Evolutionary conservation across 1,140 invertebrate genomes (phyloP).

Genomic region (Centruroides vittatus): DNA sequence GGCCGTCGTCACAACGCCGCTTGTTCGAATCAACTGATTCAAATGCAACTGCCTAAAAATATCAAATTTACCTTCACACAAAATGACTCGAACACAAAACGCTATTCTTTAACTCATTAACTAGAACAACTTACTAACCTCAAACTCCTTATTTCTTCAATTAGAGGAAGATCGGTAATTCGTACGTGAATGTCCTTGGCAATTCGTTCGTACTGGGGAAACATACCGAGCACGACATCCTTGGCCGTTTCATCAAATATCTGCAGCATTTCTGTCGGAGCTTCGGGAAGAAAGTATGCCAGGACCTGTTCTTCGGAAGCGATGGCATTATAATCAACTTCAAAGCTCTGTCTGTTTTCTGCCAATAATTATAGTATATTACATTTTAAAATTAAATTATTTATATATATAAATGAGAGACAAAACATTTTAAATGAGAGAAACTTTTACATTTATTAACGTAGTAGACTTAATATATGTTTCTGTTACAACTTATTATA

Average conservation of each 20-base stretch:
- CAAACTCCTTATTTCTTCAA: slow-evolving; percentile 90
- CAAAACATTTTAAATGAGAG: slow-evolving; percentile 21
- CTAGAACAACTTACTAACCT: slow-evolving; percentile 35
- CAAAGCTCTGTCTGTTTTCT: slow-evolving; percentile 62
- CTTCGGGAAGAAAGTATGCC: slow-evolving; percentile 93
- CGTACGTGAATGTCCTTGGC: slow-evolving; percentile 84
- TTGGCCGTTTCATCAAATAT: slow-evolving; percentile 94
- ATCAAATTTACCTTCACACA: not conserved
- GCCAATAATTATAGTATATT: not conserved
- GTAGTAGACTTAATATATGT: too few species aligned
- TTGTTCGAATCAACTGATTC: slow-evolving; percentile 78
- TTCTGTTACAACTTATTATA: too few species aligned
- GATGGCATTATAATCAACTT: slow-evolving; percentile 83
- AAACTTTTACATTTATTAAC: too few species aligned
- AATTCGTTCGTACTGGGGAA: slow-evolving; percentile 90
- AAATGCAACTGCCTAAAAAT: slow-evolving; percentile 75
- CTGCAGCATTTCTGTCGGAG: slow-evolving; percentile 86
- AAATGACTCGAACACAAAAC: not conserved
- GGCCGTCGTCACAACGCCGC: slow-evolving; percentile 89
- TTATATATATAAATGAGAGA: slow-evolving; percentile 13
- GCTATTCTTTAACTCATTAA: not conserved
- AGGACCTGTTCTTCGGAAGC: slow-evolving; percentile 81
- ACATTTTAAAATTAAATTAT: too few species aligned
- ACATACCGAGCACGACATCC: slow-evolving; percentile 85
- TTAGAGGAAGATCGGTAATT: slow-evolving; percentile 84